Percentiles rank a stretch among this genome's conserved stretches.
phyloP scores from a whole-genome alignment of 2,797 vertebrate genomes.

The Remorina albescens region DNA sequence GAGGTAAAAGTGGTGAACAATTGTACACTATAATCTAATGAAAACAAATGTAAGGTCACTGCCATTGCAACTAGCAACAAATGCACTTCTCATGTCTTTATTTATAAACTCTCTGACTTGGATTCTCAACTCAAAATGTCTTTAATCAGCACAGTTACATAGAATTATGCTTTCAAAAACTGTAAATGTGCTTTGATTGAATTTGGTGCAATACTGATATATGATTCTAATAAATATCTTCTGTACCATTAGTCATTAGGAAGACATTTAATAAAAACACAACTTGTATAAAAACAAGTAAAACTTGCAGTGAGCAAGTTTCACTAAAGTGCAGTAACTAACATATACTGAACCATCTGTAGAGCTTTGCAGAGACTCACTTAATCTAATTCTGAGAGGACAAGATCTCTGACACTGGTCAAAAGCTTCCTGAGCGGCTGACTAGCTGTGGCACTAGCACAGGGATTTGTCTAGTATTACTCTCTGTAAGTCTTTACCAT shows the following conservation, averaged over 20 bases:
- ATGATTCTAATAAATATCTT: background rate
- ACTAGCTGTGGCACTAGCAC: slow-evolving; percentile 18
- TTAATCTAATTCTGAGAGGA: slow-evolving; percentile 8
- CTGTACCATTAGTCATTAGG: background rate
- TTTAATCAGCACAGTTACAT: background rate
- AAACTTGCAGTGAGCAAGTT: background rate
- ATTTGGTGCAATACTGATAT: background rate
- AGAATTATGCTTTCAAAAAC: background rate
- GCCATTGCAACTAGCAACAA: background rate
- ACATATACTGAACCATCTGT: slow-evolving; percentile 1
- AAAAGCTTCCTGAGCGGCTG: slow-evolving; percentile 2
- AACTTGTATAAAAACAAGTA: background rate
- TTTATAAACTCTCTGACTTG: no score
- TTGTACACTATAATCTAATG: no score
- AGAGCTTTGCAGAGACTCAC: background rate
- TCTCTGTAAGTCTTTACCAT: slow-evolving; percentile 31
- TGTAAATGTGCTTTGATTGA: background rate
- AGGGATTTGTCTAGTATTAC: slow-evolving; percentile 39
- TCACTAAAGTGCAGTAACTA: background rate
- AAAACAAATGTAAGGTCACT: background rate
- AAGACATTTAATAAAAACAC: background rate
- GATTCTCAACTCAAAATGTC: background rate
- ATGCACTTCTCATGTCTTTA: background rate
- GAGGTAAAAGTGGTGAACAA: background rate
- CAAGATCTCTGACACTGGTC: background rate